A percentile compares a stretch with the other conserved stretches of the same genome.
Conservation (phyloP, 1,140 invertebrate species). For the Panagrolaimus sp. region DNA sequence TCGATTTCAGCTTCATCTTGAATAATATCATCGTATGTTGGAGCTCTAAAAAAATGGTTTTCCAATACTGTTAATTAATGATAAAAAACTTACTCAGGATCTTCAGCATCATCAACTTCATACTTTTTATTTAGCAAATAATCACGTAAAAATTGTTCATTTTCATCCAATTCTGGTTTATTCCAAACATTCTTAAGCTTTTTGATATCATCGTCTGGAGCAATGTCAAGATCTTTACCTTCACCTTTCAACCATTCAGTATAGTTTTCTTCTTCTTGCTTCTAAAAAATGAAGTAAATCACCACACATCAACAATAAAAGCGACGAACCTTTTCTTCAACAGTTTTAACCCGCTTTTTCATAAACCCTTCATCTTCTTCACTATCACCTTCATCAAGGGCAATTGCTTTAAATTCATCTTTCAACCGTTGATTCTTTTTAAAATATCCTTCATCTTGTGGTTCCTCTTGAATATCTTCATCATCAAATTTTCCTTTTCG, state of each 20-base stretch:
- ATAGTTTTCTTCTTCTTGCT: slow-evolving; percentile 71
- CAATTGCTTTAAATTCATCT: slow-evolving; percentile 63
- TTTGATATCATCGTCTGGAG: slow-evolving; percentile 63
- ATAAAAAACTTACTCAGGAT: slow-evolving; percentile 40
- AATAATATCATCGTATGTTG: slow-evolving; percentile 70
- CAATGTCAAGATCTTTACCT: slow-evolving; percentile 63
- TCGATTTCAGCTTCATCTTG: slow-evolving; percentile 69
- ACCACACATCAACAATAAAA: slow-evolving; percentile 15
- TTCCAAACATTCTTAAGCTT: slow-evolving; percentile 78
- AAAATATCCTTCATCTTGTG: slow-evolving; percentile 62
- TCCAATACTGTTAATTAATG: not conserved
- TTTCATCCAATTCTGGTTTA: slow-evolving; percentile 72
- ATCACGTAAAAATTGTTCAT: slow-evolving; percentile 82
- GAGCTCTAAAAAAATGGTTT: not conserved
- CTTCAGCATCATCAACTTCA: slow-evolving; percentile 65
- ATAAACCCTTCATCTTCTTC: slow-evolving; percentile 63
- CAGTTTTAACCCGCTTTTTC: slow-evolving; percentile 66
- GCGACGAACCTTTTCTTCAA: slow-evolving; percentile 64
- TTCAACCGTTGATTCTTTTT: slow-evolving; percentile 71
- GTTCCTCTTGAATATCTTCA: slow-evolving; percentile 30
- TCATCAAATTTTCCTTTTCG: slow-evolving; percentile 65
- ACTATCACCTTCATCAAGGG: slow-evolving; percentile 61
- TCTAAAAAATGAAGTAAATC: slow-evolving; percentile 42
- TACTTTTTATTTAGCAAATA: slow-evolving; percentile 83
- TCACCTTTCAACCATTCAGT: slow-evolving; percentile 77